A percentile compares a stretch with the other conserved stretches of the same genome.
These are phyloP conservation scores for Dysmachus trigonus DNA, from an alignment of 2,888 invertebrate genomes.

Conservation along the genomic window DNA sequence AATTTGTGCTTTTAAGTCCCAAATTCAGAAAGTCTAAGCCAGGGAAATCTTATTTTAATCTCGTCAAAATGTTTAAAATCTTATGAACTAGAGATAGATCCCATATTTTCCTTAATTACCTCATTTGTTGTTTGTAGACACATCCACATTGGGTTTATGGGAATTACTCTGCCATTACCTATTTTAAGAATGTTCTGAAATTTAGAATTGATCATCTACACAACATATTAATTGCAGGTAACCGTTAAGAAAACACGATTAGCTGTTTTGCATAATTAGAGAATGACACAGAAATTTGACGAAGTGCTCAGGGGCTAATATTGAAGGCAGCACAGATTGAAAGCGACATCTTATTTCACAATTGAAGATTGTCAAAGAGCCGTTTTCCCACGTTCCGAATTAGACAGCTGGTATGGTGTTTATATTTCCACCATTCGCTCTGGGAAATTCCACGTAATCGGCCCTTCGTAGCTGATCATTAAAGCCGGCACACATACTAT, in stretches of 20 bases:
- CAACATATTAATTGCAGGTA: not conserved
- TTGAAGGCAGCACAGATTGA: not conserved
- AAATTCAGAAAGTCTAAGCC: no score
- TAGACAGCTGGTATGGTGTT: not conserved
- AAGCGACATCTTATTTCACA: not conserved
- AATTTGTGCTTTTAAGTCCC: no score
- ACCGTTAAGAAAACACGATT: not conserved
- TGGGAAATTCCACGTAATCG: not conserved
- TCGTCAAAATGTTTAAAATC: no score
- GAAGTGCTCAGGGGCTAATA: not conserved
- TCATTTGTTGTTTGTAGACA: no score
- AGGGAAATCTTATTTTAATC: no score
- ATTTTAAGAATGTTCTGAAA: no score
- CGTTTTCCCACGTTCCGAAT: not conserved
- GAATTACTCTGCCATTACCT: no score
- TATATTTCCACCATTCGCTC: not conserved
- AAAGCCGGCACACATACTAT: not conserved
- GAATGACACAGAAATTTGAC: not conserved
- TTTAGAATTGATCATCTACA: no score
- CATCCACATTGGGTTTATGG: no score
- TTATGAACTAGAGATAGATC: no score
- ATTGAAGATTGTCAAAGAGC: not conserved
- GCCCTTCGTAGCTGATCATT: not conserved
- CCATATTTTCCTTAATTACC: no score
- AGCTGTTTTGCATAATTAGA: not conserved